These are phyloP conservation scores for Idaea dimidiata DNA, from an alignment of 2,888 invertebrate species.

Conservation along the genomic window DNA sequence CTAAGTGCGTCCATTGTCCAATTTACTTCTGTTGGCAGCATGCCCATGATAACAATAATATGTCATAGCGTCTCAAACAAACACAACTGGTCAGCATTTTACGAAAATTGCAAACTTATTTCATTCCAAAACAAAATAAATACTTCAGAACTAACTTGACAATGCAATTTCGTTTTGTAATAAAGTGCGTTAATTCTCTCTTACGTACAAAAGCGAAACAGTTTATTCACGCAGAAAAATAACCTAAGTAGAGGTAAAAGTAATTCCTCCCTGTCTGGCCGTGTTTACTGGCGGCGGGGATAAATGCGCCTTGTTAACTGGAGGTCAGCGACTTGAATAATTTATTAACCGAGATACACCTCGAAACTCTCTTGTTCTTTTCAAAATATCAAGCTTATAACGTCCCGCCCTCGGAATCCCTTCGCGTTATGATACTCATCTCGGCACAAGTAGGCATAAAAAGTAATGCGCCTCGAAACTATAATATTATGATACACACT, in stretches of 20 bases:
- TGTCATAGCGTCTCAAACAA: neutral
- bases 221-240: constrained; percentile 23
- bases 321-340: constrained; percentile 60
- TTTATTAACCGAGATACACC: constrained; percentile 45
- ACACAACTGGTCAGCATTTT: neutral
- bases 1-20: neutral
- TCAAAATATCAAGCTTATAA: constrained; percentile 14
- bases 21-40: neutral
- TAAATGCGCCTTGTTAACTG: constrained; percentile 64
- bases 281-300: constrained; percentile 42
- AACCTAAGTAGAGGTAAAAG: constrained; percentile 31
- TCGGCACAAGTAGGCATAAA: constrained; percentile 12
- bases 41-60: neutral
- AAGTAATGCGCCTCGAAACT: constrained; percentile 13
- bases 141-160: neutral
- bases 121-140: neutral
- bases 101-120: neutral
- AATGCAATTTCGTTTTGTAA: neutral
- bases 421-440: constrained; percentile 7
- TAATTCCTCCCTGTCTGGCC: constrained; percentile 41
- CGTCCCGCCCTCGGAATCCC: constrained; percentile 10
- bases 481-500: constrained; percentile 7
- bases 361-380: constrained; percentile 23
- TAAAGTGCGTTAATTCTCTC: neutral
- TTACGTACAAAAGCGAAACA: constrained; percentile 5